Conservation (phyloP, 2,113 vertebrate species). For the Aix galericulata region DNA sequence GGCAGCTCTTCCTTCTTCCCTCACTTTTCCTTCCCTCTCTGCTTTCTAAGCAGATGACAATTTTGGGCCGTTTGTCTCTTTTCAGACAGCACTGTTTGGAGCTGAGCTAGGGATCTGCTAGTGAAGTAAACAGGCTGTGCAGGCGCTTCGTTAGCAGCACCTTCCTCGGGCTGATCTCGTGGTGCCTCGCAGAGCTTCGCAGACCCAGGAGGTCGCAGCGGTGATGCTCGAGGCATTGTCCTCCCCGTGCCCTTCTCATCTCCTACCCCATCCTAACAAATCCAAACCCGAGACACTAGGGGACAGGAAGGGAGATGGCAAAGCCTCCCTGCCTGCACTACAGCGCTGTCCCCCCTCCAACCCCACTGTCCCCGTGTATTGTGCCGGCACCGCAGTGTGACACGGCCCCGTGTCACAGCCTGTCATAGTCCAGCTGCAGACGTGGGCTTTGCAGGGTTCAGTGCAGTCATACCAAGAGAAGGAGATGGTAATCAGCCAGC, state of each 20-base stretch:
- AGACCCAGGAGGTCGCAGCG: neutral
- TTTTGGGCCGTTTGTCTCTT: neutral
- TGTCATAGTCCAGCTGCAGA: neutral
- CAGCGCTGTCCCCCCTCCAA: fast-evolving
- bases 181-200: neutral
- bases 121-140: neutral
- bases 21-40: neutral
- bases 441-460: neutral
- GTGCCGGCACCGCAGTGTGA: neutral
- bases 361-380: neutral
- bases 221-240: fast-evolving
- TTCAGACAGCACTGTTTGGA: neutral
- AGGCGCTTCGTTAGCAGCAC: neutral
- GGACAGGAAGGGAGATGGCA: neutral
- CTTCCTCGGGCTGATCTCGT: neutral
- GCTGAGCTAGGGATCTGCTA: neutral
- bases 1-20: neutral
- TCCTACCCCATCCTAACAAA: neutral
- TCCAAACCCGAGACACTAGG: neutral
- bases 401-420: neutral
- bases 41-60: neutral
- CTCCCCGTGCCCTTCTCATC: neutral
- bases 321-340: neutral
- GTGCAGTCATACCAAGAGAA: neutral
- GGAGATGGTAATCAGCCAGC: neutral